These are phyloP conservation scores for Oryzias celebensis DNA, from an alignment of 2,113 vertebrate genomes.

Conservation along the genomic window DNA sequence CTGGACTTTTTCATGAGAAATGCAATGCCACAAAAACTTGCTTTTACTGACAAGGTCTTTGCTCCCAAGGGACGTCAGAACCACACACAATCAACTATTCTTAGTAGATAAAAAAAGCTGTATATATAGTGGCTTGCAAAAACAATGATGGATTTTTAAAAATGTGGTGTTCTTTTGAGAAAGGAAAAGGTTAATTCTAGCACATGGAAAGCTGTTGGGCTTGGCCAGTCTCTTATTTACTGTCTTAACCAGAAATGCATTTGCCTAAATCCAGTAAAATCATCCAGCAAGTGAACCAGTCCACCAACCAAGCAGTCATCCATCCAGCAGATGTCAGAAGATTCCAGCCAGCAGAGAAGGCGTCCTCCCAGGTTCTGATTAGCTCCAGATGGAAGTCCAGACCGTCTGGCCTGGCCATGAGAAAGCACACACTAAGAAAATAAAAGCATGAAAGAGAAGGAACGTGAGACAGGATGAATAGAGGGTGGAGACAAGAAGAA, in stretches of 20 bases:
- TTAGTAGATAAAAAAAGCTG: no score
- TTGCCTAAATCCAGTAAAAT: constrained; percentile 10
- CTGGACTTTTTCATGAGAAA: no score
- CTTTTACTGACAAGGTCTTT: no score
- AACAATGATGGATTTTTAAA: no score
- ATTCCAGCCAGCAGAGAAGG: constrained; percentile 46
- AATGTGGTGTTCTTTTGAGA: no score
- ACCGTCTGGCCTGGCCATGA: constrained; percentile 26
- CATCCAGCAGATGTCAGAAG: constrained; percentile 33
- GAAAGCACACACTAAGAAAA: constrained; percentile 18
- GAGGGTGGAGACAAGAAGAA: constrained; percentile 30
- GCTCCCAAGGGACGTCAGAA: no score
- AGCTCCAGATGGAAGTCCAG: constrained; percentile 72
- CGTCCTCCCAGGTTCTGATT: constrained; percentile 50
- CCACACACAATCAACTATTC: no score
- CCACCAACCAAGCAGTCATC: constrained; percentile 21
- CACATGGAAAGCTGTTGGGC: no score
- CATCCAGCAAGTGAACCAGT: constrained; percentile 21
- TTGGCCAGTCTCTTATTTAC: background rate
- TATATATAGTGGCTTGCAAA: no score
- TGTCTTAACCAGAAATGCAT: background rate
- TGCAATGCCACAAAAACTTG: no score
- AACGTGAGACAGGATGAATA: constrained; percentile 11
- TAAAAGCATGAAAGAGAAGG: background rate
- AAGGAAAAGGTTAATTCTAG: no score